Conservation (phyloP, 64 coral and sea anemone species). For the Actinia equina region DNA sequence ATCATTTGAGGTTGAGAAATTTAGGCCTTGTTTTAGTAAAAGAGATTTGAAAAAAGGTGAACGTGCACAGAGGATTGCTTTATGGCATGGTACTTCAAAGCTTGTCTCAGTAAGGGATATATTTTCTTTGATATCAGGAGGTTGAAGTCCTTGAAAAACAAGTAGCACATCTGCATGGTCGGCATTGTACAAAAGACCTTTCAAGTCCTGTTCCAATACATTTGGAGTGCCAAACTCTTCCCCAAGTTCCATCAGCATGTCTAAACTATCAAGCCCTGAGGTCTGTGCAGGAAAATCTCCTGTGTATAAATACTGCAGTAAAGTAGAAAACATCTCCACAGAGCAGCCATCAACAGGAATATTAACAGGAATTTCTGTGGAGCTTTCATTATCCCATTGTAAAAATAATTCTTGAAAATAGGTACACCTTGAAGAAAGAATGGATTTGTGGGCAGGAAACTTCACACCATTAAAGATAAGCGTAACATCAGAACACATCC, state of each 20-base stretch:
- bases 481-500: conserved; percentile 66
- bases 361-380: conserved; percentile 61
- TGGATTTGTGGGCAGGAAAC: conserved; percentile 68
- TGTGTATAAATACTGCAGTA: conserved; percentile 88
- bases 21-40: conserved; percentile 43
- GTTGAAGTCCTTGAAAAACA: conserved; percentile 64
- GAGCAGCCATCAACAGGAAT: conserved; percentile 63
- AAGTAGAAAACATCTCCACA: conserved; percentile 69
- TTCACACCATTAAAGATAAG: conserved; percentile 59
- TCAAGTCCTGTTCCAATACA: conserved; percentile 94
- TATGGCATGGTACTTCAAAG: conserved; percentile 91
- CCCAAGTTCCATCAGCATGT: conserved; percentile 88
- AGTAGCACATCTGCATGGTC: conserved; percentile 76
- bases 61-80: conserved; percentile 82
- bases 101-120: conserved; percentile 47
- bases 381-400: neutral
- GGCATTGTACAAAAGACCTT: conserved; percentile 63
- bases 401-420: conserved; percentile 76
- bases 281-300: conserved; percentile 72
- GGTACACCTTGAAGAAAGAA: conserved; percentile 79
- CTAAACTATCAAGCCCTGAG: conserved; percentile 74
- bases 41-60: conserved; percentile 90
- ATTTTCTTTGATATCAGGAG: conserved; percentile 37
- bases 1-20: conserved; percentile 16
- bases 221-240: conserved; percentile 99